These are phyloP conservation scores for Tiliacea citrago DNA, from an alignment of 2,888 invertebrate genomes.

Conservation along the genomic window DNA sequence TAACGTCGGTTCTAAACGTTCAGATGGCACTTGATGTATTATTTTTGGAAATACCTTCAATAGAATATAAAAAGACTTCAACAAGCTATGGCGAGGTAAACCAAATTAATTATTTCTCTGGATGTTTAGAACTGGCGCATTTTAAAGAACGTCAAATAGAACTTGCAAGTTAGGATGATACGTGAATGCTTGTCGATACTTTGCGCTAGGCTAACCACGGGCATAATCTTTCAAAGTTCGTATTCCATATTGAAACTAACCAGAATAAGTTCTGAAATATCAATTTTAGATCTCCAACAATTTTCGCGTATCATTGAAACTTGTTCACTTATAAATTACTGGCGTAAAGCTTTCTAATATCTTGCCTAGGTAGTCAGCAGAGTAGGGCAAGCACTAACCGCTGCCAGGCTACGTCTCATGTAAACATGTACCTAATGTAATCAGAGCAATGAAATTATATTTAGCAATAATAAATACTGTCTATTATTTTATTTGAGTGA, in stretches of 20 bases:
- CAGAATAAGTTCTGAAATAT: not conserved
- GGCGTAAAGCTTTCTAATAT: conserved; percentile 47
- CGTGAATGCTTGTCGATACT: conserved; percentile 5
- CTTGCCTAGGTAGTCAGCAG: conserved; percentile 64
- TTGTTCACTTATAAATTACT: conserved; percentile 20
- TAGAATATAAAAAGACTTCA: not conserved
- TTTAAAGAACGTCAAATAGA: too few relatives aligned
- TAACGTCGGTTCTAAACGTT: conserved; percentile 36
- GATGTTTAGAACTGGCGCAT: conserved; percentile 31
- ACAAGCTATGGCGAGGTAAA: not conserved
- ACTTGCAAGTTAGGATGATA: conserved; percentile 28
- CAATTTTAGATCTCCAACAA: not conserved
- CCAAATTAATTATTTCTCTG: not conserved
- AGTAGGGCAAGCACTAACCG: conserved; percentile 60
- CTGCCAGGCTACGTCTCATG: conserved; percentile 64
- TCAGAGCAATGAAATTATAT: conserved; percentile 85
- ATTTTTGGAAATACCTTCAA: conserved; percentile 28
- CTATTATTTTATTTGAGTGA: conserved; percentile 54
- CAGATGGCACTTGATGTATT: not conserved
- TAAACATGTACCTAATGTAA: conserved; percentile 75
- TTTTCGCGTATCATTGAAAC: conserved; percentile 16
- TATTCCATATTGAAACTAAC: not conserved
- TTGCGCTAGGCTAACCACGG: too few relatives aligned
- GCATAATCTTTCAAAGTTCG: not conserved
- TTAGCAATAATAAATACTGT: conserved; percentile 78